These are phyloP conservation scores for Drosophila colorata DNA, from an alignment of 2,888 invertebrate genomes.

Conservation along the genomic window DNA sequence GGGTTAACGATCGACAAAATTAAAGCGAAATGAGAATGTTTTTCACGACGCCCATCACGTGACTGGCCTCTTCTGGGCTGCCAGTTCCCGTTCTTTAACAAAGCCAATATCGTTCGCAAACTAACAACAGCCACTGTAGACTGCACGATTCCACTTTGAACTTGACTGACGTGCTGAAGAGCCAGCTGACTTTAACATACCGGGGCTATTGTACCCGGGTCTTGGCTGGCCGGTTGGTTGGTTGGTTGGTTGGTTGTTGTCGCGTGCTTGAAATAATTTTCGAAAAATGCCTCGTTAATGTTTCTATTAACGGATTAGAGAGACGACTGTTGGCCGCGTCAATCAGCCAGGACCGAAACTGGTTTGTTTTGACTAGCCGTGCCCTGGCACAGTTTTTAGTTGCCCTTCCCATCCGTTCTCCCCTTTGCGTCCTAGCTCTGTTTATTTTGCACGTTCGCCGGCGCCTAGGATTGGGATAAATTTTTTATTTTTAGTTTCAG, in stretches of 20 bases:
- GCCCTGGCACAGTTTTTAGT: slow-evolving; percentile 34
- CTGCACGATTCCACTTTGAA: slow-evolving; percentile 68
- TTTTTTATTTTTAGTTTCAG: slow-evolving; percentile 44
- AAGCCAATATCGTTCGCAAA: slow-evolving; percentile 41
- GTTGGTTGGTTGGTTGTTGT: slow-evolving; percentile 38
- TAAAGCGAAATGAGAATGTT: slow-evolving; percentile 71
- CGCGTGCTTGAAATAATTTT: slow-evolving; percentile 82
- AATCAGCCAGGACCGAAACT: slow-evolving; percentile 48
- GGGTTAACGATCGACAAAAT: slow-evolving; percentile 82
- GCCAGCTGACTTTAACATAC: slow-evolving; percentile 54
- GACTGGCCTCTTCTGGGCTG: slow-evolving; percentile 31
- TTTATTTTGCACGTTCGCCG: slow-evolving; percentile 2
- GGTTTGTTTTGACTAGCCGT: slow-evolving; percentile 8
- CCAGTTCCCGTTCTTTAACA: not conserved
- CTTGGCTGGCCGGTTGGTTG: too few species aligned
- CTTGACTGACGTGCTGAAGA: slow-evolving; percentile 76
- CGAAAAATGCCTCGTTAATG: slow-evolving; percentile 82
- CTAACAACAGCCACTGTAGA: slow-evolving; percentile 43
- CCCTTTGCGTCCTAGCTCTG: not conserved
- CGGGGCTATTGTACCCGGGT: slow-evolving; percentile 15
- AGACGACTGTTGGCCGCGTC: slow-evolving; percentile 52
- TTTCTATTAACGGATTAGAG: slow-evolving; percentile 84
- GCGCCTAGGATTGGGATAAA: slow-evolving; percentile 30
- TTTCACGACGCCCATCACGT: slow-evolving; percentile 50
- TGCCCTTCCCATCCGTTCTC: not conserved